Evolutionary conservation across 2,113 vertebrate species (phyloP), one percentile per base, ranked within the genome.

Genomic region (Indri indri): DNA sequence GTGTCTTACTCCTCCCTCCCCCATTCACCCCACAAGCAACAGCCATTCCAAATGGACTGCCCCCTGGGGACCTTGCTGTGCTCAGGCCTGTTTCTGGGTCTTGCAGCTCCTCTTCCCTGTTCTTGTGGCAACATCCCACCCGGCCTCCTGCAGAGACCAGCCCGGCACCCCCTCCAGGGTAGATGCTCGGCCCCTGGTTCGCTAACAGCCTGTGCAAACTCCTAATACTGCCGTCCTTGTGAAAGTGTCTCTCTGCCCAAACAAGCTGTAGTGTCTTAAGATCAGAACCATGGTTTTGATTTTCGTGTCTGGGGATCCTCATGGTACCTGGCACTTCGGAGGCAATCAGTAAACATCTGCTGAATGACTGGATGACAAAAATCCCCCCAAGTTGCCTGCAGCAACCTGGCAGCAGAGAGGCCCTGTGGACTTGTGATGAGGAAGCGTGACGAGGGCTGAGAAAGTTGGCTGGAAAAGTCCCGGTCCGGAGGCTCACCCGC

Each of bases 151-250:
- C 37, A 32, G 16, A 63, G 70, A 37, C 25, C 5, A 1, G 40
- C 2, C 2, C 52, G 23, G 54, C 68, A 27, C 0, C 2, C 34
- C 2, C n/a, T 34, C 61, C 10, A 52, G 40, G 30, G 8, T 1
- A 37, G 30, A 23, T n/a, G 37, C 8, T 86, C 50, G 12, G 32
- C 22, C 30, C 23, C 7, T 20, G 7, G 17, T 23, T 42, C 54
- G 82, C 54, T 14, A n/a, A n/a, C 8, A 45, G 34, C 45, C 23
- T 9, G 16, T 25, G 61, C 30, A 52, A 9, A 8, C 18, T 5
- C 25, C 57, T 22, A 6, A 45, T 20, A 34, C 30, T 25, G 18
- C 13, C 34, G 34, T 4, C 37, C 37, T n/a, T n/a, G 11, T 40
- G 50, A 85, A 71, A 17, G 18, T 61, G 42, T 25, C 57, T 74